Evolutionary conservation across 2,888 invertebrate species (phyloP).

Genomic region (Rhingia campestris): DNA sequence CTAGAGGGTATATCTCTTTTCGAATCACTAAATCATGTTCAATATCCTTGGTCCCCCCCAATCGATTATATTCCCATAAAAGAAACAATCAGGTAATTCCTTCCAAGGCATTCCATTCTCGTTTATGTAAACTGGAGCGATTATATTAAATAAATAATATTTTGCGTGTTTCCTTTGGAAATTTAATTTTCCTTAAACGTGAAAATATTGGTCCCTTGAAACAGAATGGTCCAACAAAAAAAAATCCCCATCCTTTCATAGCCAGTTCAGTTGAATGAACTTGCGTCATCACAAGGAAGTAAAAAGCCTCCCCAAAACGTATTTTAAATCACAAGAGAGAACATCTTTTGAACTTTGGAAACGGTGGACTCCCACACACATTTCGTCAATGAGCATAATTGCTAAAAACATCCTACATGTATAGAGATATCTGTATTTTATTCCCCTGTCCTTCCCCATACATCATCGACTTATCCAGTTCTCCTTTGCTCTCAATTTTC

Average conservation of each 20-base stretch:
- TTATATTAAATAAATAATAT: constrained; percentile 63
- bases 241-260: not conserved
- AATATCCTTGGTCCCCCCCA: not conserved
- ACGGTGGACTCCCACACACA: not conserved
- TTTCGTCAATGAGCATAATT: constrained; percentile 41
- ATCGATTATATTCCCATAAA: not conserved
- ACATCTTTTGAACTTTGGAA: constrained; percentile 6
- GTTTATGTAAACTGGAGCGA: not conserved
- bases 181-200: constrained; percentile 37
- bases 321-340: constrained; percentile 24
- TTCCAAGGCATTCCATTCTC: not conserved
- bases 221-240: not conserved
- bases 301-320: constrained; percentile 8
- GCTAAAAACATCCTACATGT: constrained; percentile 15
- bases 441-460: constrained; percentile 13
- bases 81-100: not conserved
- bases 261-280: constrained; percentile 17
- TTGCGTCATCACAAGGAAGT: constrained; percentile 17
- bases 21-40: constrained; percentile 13
- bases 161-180: constrained; percentile 42
- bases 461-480: not conserved
- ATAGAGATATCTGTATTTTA: not conserved
- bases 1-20: not conserved
- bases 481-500: constrained; percentile 3
- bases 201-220: constrained; percentile 32